Conservation (phyloP, 2,113 vertebrate genomes). For the Nycticorax nycticorax region DNA sequence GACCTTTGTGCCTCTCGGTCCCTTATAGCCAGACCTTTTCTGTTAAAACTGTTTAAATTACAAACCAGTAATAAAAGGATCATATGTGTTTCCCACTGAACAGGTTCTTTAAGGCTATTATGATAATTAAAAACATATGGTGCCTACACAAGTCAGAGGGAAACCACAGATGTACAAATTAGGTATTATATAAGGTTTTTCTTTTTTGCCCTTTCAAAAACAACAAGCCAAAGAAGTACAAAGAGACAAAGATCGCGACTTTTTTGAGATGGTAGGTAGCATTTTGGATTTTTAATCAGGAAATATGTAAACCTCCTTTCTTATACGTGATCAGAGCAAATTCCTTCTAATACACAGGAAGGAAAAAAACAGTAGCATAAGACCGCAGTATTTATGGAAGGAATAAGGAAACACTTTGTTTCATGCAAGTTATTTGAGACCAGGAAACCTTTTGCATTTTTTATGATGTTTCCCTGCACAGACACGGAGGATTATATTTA, state of each 20-base stretch:
- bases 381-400: conserved; percentile 62
- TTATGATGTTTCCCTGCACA: conserved; percentile 68
- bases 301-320: conserved; percentile 65
- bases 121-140: conserved; percentile 95
- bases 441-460: conserved; percentile 70
- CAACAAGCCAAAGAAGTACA: conserved; percentile 65
- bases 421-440: conserved; percentile 56
- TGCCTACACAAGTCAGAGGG: conserved; percentile 76
- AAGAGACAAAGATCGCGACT: conserved; percentile 55
- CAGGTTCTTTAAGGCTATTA: conserved; percentile 92
- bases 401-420: conserved; percentile 56
- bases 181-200: conserved; percentile 84
- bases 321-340: conserved; percentile 62
- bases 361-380: neutral
- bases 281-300: conserved; percentile 65
- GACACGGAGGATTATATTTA: conserved; percentile 75
- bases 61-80: conserved; percentile 83
- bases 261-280: conserved; percentile 43
- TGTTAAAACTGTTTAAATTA: conserved; percentile 83
- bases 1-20: conserved; percentile 74
- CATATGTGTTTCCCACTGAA: conserved; percentile 80
- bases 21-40: conserved; percentile 74
- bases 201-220: conserved; percentile 77
- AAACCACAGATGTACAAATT: conserved; percentile 89
- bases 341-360: neutral